A percentile compares a stretch with the other conserved stretches of the same genome.
Conservation (phyloP, 1,140 invertebrate genomes). For the Cydia amplana region DNA sequence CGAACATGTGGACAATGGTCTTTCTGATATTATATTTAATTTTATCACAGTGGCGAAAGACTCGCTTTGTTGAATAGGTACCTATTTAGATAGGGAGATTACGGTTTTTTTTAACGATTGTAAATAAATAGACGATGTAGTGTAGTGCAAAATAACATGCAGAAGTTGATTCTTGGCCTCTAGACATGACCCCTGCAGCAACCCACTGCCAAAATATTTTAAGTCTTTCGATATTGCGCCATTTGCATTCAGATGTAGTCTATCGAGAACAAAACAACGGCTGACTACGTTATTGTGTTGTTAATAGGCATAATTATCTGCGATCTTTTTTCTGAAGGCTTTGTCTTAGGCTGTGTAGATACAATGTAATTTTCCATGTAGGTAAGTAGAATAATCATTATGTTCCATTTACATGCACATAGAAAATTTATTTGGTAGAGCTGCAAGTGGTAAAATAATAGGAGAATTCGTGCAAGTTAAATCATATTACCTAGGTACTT, state of each 20-base stretch:
- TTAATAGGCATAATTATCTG: neutral
- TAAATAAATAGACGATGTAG: neutral
- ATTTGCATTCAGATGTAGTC: constrained; percentile 4
- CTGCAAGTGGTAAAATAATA: too few relatives aligned
- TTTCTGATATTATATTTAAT: constrained; percentile 26
- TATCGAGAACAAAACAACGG: neutral
- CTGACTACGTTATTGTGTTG: neutral
- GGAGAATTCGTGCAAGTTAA: too few relatives aligned
- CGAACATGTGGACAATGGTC: neutral
- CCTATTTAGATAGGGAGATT: neutral
- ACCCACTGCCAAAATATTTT: constrained; percentile 8
- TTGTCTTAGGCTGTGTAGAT: neutral
- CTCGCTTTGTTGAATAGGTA: neutral
- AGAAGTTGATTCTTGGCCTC: neutral
- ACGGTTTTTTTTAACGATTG: too few relatives aligned
- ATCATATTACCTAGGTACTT: too few relatives aligned
- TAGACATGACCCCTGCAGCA: constrained; percentile 2
- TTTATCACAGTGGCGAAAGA: constrained; percentile 14
- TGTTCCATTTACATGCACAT: too few relatives aligned
- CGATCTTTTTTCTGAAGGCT: neutral
- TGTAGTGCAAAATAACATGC: constrained; percentile 9
- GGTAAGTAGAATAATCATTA: neutral
- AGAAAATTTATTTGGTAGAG: too few relatives aligned
- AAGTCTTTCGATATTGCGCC: neutral
- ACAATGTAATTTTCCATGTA: too few relatives aligned